Conservation (phyloP, 2,888 invertebrate genomes). For the Nemotelus nigrinus region DNA sequence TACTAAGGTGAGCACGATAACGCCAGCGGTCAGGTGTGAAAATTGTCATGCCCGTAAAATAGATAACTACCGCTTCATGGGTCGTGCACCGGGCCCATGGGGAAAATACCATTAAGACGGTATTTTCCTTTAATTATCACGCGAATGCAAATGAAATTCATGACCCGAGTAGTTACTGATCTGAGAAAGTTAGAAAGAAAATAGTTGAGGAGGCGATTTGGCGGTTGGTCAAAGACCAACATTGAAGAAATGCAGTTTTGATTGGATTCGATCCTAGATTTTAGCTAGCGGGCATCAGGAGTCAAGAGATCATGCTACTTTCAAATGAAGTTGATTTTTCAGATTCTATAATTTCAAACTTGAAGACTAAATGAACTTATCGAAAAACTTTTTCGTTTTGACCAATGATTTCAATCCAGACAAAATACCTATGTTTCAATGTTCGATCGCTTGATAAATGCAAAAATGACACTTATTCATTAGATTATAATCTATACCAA, state of each 20-base stretch:
- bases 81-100: conserved; percentile 11
- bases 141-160: conserved; percentile 31
- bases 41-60: conserved; percentile 31
- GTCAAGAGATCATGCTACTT: too few relatives aligned
- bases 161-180: conserved; percentile 11
- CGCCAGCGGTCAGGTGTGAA: conserved; percentile 42
- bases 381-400: too few relatives aligned
- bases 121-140: conserved; percentile 32
- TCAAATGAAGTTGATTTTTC: too few relatives aligned
- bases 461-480: too few relatives aligned
- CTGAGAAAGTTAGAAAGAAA: not conserved
- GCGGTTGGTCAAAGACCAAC: not conserved
- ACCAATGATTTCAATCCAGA: too few relatives aligned
- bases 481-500: too few relatives aligned
- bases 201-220: not conserved
- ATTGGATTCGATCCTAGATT: too few relatives aligned
- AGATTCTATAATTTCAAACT: too few relatives aligned
- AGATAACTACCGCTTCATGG: conserved; percentile 8
- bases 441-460: too few relatives aligned
- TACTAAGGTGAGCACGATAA: conserved; percentile 16
- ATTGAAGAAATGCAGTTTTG: not conserved
- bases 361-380: too few relatives aligned
- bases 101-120: not conserved
- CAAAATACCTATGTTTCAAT: too few relatives aligned
- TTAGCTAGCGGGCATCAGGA: too few relatives aligned